Base-by-base conservation (phyloP, 2,888 invertebrate genomes). In the Branchellion lobata region DNA sequence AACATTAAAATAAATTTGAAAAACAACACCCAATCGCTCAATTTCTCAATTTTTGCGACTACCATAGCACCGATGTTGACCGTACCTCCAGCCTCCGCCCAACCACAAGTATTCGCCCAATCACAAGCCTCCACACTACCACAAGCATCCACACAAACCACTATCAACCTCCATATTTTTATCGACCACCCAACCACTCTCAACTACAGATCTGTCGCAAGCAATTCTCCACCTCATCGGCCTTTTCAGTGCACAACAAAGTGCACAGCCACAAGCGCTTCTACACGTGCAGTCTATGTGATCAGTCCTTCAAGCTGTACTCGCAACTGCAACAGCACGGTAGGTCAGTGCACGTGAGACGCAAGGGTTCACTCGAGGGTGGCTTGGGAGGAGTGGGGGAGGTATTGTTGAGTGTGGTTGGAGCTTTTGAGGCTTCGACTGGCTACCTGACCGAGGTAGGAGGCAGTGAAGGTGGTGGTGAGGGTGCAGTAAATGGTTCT, bases 271-370 rank as follows among this genome's bases (percentile, higher is more conserved):
- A 90, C 77, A 86, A 86, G 82, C 91, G 91, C 84, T 89, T 90
- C 77, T 92, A 92, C 84, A 91, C 92, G 85, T 93, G 93, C 85
- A 91, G 92, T 0, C 91, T 92, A 84, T 93, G 93, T 85, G 90
- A 90, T 79, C 89, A 91, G 84, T 89, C 90, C 21, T 93, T 92
- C 85, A 91, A 91, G 82, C 91, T 91, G 84, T 76, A 81, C 21
- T 57, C 74, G 51, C 76, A 53, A 33, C 68, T 82, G 53, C 77
- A 78, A 84, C 89, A 90, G 77, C 93, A 93, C 85, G 91, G 92
- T 36, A 89, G 90, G 80, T 89, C 89, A 27, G 92, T 93, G 85
- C 89, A 90, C 80, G 88, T 90, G 65, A 90, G 92, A 84, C 92
- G 92, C 31, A 87, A 93, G 87, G 87, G 89, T 76, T 91, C 91